Evolutionary conservation across 2,113 vertebrate species (phyloP), one percentile per base, ranked within the genome.

Genomic region (Chloropsis cyanopogon): DNA sequence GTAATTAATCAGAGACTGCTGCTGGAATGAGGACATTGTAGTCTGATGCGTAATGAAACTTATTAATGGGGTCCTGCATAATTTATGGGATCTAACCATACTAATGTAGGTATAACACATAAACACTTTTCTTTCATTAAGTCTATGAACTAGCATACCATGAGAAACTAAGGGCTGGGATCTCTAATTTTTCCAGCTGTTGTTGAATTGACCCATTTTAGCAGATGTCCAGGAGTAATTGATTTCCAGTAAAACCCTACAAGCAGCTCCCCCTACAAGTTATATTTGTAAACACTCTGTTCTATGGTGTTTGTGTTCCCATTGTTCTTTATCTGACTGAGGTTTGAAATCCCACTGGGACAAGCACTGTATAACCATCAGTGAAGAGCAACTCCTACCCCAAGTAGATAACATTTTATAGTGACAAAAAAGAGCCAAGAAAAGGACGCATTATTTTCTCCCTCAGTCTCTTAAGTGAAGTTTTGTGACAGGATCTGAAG

Each of bases 61-160:
- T 96, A 96, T 96, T 97, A 96, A 96, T 91, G 90, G 24, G 91
- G 61, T 82, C 90, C 95, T 96, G 86, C 78, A 94, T 96, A 96
- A 97, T 95, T 96, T 97, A 97, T 88, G 64, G 78, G 26, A 84
- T 88, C 86, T 93, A 95, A 90, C 93, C 4, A 3, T 86, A 88
- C 68, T 76, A 88, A 90, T 70, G 90, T 76, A 89, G 78, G 69
- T 96, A 85, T 64, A 95, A 73, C 65, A 73, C 54, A 88, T 70
- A 97, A 96, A 93, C 64, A 94, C 14, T 89, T 96, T 90, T 92
- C 39, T 91, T 84, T 93, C 83, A 80, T 95, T 95, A 92, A 72
- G 29, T 64, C 44, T 66, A 28, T 70, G 35, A 94, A 80, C 65
- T 86, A 91, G 78, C 61, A 82, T 37, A 66, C 4, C 64, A 44